These are phyloP conservation scores for Xerus inauris DNA, from an alignment of 2,113 vertebrate genomes.

Conservation along the genomic window DNA sequence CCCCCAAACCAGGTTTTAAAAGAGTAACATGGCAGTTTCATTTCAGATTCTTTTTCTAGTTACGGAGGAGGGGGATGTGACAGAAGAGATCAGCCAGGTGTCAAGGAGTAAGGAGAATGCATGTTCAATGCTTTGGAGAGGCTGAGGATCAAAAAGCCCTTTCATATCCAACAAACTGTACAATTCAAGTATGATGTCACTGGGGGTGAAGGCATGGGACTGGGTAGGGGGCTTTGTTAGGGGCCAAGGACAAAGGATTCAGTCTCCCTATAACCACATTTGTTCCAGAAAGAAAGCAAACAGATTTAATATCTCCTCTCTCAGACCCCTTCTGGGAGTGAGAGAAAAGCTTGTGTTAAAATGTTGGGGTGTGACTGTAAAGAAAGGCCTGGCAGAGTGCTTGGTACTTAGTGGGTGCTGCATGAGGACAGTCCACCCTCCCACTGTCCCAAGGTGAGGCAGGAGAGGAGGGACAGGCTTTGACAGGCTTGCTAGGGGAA, in stretches of 20 bases:
- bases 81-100: background rate
- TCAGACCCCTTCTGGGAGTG: background rate
- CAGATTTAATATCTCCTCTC: background rate
- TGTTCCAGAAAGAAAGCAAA: slow-evolving; percentile 30
- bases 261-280: background rate
- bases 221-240: background rate
- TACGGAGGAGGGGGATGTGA: background rate
- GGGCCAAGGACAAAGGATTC: background rate
- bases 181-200: background rate
- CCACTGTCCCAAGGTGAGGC: background rate
- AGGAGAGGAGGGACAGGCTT: background rate
- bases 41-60: background rate
- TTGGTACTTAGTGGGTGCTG: background rate
- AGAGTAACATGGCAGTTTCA: slow-evolving; percentile 38
- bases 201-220: background rate
- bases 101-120: background rate
- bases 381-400: background rate
- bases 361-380: background rate
- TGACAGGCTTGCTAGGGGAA: background rate
- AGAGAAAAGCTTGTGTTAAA: background rate
- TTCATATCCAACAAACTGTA: background rate
- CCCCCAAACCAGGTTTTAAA: background rate
- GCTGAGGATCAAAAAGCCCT: background rate
- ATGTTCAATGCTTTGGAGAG: background rate
- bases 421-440: background rate